phyloP scores from a whole-genome alignment of 2,113 vertebrate species.

The Caloenas nicobarica region DNA sequence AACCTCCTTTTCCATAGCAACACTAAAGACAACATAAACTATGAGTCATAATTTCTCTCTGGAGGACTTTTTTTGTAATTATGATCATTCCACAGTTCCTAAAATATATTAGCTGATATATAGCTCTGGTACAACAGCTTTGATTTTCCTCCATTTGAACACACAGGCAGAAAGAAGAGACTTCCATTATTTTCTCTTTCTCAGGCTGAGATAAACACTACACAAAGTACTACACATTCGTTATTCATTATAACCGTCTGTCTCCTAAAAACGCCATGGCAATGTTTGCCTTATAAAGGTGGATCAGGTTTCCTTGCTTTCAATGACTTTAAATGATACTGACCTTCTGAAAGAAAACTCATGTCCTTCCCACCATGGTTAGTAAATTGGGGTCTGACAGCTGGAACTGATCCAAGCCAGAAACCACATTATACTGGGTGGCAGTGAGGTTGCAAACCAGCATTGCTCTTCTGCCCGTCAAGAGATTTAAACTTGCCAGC shows the following conservation, averaged over 20 bases:
- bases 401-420: not conserved
- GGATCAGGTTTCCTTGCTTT: not conserved
- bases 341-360: not conserved
- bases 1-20: conserved; percentile 72
- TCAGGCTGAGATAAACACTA: not conserved
- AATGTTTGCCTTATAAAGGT: conserved; percentile 3
- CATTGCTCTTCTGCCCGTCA: not conserved
- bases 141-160: conserved; percentile 54
- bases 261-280: conserved; percentile 15
- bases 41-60: conserved; percentile 71
- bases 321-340: conserved; percentile 24
- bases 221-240: not conserved
- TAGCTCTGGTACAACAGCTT: conserved; percentile 49
- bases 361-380: not conserved
- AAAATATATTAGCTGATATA: conserved; percentile 67
- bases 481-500: not conserved
- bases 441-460: not conserved
- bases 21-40: conserved; percentile 66
- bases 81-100: conserved; percentile 70
- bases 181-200: conserved; percentile 38
- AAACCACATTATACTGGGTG: not conserved
- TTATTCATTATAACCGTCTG: conserved; percentile 6
- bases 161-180: conserved; percentile 28
- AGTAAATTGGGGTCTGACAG: not conserved
- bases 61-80: conserved; percentile 72